Base-by-base conservation (phyloP, 2,797 vertebrate genomes). In the Bufotes viridis region DNA sequence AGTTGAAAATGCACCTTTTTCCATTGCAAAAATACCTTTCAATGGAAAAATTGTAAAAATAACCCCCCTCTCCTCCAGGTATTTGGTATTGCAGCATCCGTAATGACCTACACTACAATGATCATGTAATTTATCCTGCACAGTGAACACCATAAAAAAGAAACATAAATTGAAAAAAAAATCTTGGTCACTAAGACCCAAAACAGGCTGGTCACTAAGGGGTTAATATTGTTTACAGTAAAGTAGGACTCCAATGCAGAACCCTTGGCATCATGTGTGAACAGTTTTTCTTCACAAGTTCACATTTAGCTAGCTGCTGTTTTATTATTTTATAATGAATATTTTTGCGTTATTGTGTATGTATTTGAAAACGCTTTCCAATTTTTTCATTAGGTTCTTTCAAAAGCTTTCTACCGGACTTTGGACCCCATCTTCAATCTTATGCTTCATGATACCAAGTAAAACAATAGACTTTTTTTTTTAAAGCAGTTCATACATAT, bases 401-500 rank as follows among this genome's bases (percentile, higher is more conserved):
- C 90, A 63, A 89, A 89, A 81, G 85, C 87, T n/a, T 90, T 90
- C 65, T 88, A 90, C 67, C 87, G 78, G 75, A 87, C 87, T 51
- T 63, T 90, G 90, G 90, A 90, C 84, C 87, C 90, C 14, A 81
- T 90, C 76, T 90, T 90, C 72, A 90, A 78, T 70, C 72, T 67
- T 53, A 69, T 90, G 81, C 87, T 90, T 69, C 75, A 81, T 61
- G 90, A 90, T 49, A 60, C 85, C 58, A 89, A 84, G 90, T 90
- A 90, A 90, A 57, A n/a, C 7, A 69, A 49, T 14, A 26, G 65
- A 1, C 42, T 42, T 11, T 42, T 49, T 61, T 26, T 84, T 14
- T 51, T 51, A 20, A 14, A 51, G 7, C 72, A 22, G 42, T 22
- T 75, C 10, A 22, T 51, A 53, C 18, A 75, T 22, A 53, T 22